phyloP scores from a whole-genome alignment of 2,888 invertebrate species.

The Andrena chrysosceles region DNA sequence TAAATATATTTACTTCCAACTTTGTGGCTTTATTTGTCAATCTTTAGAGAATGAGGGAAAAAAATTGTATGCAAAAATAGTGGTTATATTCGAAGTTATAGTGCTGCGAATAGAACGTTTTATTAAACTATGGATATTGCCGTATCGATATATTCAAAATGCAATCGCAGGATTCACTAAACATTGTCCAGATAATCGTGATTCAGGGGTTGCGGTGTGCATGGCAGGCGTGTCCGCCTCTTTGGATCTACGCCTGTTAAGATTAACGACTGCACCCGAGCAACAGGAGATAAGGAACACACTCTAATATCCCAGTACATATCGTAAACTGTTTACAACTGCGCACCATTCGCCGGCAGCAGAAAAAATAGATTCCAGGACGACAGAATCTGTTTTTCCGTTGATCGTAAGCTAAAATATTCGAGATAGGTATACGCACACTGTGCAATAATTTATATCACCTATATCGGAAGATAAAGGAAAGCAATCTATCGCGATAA shows the following conservation, averaged over 20 bases:
- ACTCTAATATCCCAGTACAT: not conserved
- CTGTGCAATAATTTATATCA: no score
- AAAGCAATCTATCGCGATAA: not conserved
- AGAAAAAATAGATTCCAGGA: conserved; percentile 15
- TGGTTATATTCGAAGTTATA: no score
- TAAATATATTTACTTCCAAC: no score
- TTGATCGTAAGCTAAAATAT: not conserved
- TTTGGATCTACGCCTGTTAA: conserved; percentile 59
- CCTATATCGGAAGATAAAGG: not conserved
- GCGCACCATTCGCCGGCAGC: not conserved
- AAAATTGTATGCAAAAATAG: no score
- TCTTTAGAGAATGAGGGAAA: no score
- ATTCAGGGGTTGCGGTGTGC: conserved; percentile 33
- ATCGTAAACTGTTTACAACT: conserved; percentile 29
- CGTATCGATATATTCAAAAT: no score
- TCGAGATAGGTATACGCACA: no score
- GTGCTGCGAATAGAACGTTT: no score
- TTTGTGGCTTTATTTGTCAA: no score
- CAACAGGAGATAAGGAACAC: conserved; percentile 37
- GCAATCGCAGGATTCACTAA: no score
- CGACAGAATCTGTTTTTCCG: not conserved
- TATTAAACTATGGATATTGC: no score
- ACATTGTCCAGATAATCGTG: conserved; percentile 1
- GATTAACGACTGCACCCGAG: conserved; percentile 65
- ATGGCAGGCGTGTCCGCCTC: conserved; percentile 40